These are phyloP conservation scores for Myotis findleyi DNA, from an alignment of 2,797 vertebrate species.

Conservation along the genomic window DNA sequence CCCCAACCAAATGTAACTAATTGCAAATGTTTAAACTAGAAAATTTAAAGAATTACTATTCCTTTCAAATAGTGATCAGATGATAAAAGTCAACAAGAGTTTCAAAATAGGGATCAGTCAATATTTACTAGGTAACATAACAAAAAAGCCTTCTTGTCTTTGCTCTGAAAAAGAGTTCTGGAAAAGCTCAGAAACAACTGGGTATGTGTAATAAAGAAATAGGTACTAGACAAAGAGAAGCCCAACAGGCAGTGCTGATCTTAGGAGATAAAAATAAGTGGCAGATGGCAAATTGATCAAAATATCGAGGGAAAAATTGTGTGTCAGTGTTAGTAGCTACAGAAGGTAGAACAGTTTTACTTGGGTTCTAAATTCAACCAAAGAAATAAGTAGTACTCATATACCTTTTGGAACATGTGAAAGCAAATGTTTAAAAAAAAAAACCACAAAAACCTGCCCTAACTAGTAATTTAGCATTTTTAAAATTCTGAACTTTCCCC, in stretches of 20 bases:
- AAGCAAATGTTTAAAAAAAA: not conserved
- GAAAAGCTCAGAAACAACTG: constrained; percentile 34
- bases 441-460: not conserved
- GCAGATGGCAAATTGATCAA: constrained; percentile 45
- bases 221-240: not conserved
- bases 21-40: constrained; percentile 46
- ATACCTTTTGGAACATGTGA: not conserved
- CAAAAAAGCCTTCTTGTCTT: constrained; percentile 30
- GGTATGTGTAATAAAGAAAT: not conserved
- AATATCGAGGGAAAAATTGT: constrained; percentile 39
- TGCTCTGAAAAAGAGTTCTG: not conserved
- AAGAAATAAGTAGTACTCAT: not conserved
- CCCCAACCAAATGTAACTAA: not conserved
- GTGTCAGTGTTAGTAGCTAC: not conserved
- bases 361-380: constrained; percentile 35
- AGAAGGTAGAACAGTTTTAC: not conserved
- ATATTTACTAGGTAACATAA: constrained; percentile 8
- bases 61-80: constrained; percentile 50
- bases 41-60: constrained; percentile 44
- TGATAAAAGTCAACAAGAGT: constrained; percentile 31
- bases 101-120: constrained; percentile 27
- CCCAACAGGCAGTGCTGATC: not conserved
- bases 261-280: constrained; percentile 26
- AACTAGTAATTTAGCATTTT: constrained; percentile 35
- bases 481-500: constrained; percentile 18